phyloP scores from a whole-genome alignment of 2,888 invertebrate genomes.

The Arctia plantaginis region DNA sequence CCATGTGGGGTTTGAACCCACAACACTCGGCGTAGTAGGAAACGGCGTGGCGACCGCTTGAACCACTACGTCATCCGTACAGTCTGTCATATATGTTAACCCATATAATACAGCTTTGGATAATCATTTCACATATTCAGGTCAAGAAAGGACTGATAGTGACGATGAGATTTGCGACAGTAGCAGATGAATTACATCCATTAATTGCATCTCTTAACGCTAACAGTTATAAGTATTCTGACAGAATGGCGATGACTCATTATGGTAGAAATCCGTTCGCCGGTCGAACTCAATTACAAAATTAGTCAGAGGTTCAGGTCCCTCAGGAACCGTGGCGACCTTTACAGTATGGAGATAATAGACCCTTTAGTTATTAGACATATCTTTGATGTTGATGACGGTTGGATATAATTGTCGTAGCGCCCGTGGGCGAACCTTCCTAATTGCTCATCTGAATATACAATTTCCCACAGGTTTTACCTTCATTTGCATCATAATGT shows the following conservation, averaged over 20 bases:
- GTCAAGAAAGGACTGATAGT: background rate
- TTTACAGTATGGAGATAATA: conserved; percentile 17
- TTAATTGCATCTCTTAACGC: background rate
- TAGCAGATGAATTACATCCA: background rate
- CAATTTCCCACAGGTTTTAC: background rate
- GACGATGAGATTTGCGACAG: background rate
- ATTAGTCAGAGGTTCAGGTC: conserved; percentile 16
- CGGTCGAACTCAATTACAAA: conserved; percentile 22
- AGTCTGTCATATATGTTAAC: no score
- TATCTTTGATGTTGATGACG: conserved; percentile 22
- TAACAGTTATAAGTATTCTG: background rate
- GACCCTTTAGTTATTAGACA: conserved; percentile 13
- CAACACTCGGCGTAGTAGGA: no score
- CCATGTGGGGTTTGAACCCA: no score
- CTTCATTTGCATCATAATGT: background rate
- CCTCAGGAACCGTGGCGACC: conserved; percentile 9
- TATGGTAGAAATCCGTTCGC: background rate
- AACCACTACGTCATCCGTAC: no score
- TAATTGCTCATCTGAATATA: conserved; percentile 4
- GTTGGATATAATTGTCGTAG: conserved; percentile 18
- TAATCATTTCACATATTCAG: background rate
- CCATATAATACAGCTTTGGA: background rate
- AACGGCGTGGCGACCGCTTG: no score
- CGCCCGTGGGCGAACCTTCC: conserved; percentile 1
- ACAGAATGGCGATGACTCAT: background rate